Conservation (phyloP, 2,797 vertebrate genomes). For the Helicolenus hilgendorfi region DNA sequence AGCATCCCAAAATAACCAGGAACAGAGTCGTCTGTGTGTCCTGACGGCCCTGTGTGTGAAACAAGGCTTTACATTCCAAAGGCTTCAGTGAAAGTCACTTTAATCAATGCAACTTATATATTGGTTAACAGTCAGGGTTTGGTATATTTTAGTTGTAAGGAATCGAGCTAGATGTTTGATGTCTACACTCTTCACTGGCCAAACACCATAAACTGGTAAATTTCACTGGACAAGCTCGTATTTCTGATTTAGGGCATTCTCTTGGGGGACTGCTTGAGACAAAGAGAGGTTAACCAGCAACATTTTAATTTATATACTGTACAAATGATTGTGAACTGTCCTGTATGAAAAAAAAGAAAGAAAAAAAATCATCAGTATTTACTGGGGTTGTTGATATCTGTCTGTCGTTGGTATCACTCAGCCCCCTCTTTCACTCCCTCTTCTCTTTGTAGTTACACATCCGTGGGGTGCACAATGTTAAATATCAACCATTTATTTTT, state of each 20-base stretch:
- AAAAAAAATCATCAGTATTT: slow-evolving; percentile 69
- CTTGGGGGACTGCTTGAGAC: slow-evolving; percentile 59
- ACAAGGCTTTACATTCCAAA: slow-evolving; percentile 80
- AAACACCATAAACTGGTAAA: slow-evolving; percentile 43
- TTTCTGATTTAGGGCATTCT: slow-evolving; percentile 75
- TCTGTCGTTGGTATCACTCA: slow-evolving; percentile 79
- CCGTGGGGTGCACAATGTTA: slow-evolving; percentile 88
- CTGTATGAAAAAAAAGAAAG: slow-evolving; percentile 64
- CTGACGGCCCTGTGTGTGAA: slow-evolving; percentile 56
- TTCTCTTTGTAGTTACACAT: slow-evolving; percentile 83
- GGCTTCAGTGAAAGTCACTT: slow-evolving; percentile 67
- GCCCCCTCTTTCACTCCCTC: slow-evolving; percentile 66
- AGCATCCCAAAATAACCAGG: slow-evolving; percentile 77
- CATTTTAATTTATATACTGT: slow-evolving; percentile 78
- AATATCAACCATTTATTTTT: slow-evolving; percentile 90
- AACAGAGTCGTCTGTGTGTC: slow-evolving; percentile 57
- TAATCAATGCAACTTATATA: slow-evolving; percentile 48
- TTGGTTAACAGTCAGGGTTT: slow-evolving; percentile 68
- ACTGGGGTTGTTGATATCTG: slow-evolving; percentile 81
- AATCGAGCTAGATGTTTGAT: slow-evolving; percentile 43
- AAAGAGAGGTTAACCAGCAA: slow-evolving; percentile 85
- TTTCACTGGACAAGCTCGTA: slow-evolving; percentile 48
- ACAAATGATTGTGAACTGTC: slow-evolving; percentile 77
- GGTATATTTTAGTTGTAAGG: slow-evolving; percentile 50
- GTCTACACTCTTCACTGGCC: slow-evolving; percentile 40